Base-by-base conservation (phyloP, 2,888 invertebrate genomes). In the Ernsta delagoae region DNA sequence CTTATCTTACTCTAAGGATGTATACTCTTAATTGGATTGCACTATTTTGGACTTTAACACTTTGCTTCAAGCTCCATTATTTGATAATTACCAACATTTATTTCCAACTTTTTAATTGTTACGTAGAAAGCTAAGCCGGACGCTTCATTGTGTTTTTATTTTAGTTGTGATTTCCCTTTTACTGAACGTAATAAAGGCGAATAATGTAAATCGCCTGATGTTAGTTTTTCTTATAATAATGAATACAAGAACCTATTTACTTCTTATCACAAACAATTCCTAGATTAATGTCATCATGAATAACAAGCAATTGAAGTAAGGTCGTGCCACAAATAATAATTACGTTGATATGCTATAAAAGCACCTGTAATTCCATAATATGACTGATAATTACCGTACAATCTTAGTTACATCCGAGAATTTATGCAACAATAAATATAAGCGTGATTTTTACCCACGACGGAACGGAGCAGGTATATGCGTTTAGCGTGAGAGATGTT, bases 81-180 rank as follows among this genome's bases (percentile, higher is more conserved):
- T 78, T 79, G 74, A 75, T 75, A 82, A 79, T 72, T 71, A 75
- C 76, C 75, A 77, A 75, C 74, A 75, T 79, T 78, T 81, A 79
- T 84, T 85, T 83, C 83, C 77, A 83, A 87, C 84, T 84, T 87
- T 85, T 86, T 88, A 89, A 89, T 89, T 88, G 86, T 85, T 83
- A 86, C 83, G 83, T 79, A 87, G 84, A 81, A 81, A 78, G 81
- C 81, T 81, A 80, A 78, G 75, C 75, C 75, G 79, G 73, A 77
- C 76, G 77, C 75, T 81, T 80, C 77, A 78, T 76, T 72, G 72
- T 73, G 69, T 77, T 77, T 78, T 78, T 41, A 80, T 78, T 77
- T 74, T 68, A 71, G 73, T 74, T 77, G 75, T 75, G 72, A 78
- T 80, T 79, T 74, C 73, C 70, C 71, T 72, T 71, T 74, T 61